phyloP scores from a whole-genome alignment of 2,113 vertebrate genomes.

The Nicator chloris region DNA sequence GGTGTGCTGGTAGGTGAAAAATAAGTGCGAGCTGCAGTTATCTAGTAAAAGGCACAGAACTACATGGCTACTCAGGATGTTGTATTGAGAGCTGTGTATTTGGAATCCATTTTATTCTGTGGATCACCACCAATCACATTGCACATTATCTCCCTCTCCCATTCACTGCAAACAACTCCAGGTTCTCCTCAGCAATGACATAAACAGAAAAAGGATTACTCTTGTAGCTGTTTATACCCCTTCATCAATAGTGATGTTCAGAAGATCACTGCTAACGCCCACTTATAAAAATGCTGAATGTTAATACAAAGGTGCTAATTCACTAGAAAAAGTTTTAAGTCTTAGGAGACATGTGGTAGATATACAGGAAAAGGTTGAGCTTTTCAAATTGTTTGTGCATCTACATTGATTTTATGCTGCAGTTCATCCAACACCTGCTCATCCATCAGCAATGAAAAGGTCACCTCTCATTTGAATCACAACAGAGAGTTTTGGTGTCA shows the following conservation, averaged over 20 bases:
- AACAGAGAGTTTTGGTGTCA: slow-evolving; percentile 12
- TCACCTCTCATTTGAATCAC: slow-evolving; percentile 20
- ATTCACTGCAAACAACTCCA: not conserved
- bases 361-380: not conserved
- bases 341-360: not conserved
- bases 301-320: slow-evolving; percentile 33
- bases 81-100: not conserved
- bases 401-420: slow-evolving; percentile 33
- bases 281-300: slow-evolving; percentile 16
- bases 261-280: not conserved
- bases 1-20: not conserved
- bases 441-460: slow-evolving; percentile 20
- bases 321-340: not conserved
- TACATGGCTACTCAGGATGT: not conserved
- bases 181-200: not conserved
- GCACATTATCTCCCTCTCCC: not conserved
- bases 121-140: not conserved
- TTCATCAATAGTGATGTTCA: not conserved
- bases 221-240: not conserved
- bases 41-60: not conserved
- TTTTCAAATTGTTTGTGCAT: slow-evolving; percentile 30
- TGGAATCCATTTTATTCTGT: not conserved
- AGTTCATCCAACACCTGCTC: not conserved
- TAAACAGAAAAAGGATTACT: not conserved
- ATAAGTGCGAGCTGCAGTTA: not conserved